Percentiles rank a stretch among this genome's conserved stretches.
phyloP scores from a whole-genome alignment of 1,140 invertebrate species.

The Philotrypesis tridentata region DNA sequence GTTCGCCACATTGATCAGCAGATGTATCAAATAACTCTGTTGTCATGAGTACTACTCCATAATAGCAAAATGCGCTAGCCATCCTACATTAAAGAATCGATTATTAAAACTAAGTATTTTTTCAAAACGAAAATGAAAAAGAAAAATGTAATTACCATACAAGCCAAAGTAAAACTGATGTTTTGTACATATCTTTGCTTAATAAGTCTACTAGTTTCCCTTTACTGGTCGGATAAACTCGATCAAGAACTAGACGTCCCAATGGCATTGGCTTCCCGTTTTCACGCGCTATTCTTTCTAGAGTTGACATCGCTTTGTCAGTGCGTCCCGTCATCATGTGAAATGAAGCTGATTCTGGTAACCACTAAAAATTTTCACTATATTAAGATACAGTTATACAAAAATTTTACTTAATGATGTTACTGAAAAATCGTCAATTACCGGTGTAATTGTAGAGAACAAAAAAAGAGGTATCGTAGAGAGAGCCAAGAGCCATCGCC shows the following conservation, averaged over 20 bases:
- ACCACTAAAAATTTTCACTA: constrained; percentile 79
- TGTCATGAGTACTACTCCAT: constrained; percentile 95
- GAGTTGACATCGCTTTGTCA: constrained; percentile 88
- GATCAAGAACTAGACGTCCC: constrained; percentile 89
- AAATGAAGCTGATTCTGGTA: constrained; percentile 94
- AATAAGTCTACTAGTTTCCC: constrained; percentile 87
- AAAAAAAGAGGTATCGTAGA: constrained; percentile 91
- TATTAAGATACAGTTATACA: background rate
- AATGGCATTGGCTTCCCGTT: constrained; percentile 92
- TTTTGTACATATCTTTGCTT: constrained; percentile 85
- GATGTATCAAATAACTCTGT: constrained; percentile 91
- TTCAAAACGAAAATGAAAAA: background rate
- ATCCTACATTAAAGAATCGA: constrained; percentile 78
- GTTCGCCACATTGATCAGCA: constrained; percentile 68
- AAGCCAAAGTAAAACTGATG: constrained; percentile 92
- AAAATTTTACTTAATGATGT: constrained; percentile 3
- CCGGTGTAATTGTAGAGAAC: constrained; percentile 86
- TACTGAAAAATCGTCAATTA: constrained; percentile 69
- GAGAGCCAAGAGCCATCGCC: constrained; percentile 91
- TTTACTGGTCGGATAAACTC: constrained; percentile 75
- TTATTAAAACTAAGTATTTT: constrained; percentile 32
- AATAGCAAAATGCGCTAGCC: constrained; percentile 96
- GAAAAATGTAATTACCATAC: constrained; percentile 84
- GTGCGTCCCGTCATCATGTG: constrained; percentile 89
- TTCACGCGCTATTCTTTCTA: constrained; percentile 89